Evolutionary conservation across 2,113 vertebrate species (phyloP).

Genomic region (Hypomesus transpacificus): DNA sequence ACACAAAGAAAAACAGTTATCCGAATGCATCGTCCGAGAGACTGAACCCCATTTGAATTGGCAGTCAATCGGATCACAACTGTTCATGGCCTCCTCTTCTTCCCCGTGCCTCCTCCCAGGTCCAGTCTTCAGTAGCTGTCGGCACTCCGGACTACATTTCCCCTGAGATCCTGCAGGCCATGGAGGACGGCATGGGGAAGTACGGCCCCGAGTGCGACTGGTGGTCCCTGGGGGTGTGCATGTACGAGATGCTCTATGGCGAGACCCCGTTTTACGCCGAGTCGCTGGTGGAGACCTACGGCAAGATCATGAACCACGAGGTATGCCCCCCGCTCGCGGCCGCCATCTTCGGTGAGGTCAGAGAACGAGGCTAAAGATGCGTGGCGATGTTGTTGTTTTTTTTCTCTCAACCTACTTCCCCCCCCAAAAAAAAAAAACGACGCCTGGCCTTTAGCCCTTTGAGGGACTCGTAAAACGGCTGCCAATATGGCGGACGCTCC

Average conservation of each 20-base stretch:
- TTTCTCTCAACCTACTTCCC: too few relatives aligned
- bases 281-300: conserved; percentile 93
- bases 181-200: conserved; percentile 96
- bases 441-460: too few relatives aligned
- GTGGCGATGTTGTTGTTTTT: too few relatives aligned
- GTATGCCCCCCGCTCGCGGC: conserved; percentile 53
- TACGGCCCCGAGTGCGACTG: conserved; percentile 96
- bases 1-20: too few relatives aligned
- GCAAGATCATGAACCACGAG: conserved; percentile 98
- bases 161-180: conserved; percentile 95
- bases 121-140: conserved; percentile 94
- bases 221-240: conserved; percentile 97
- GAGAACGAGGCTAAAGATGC: background rate
- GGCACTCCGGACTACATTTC: conserved; percentile 98
- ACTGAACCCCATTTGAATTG: background rate
- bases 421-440: too few relatives aligned
- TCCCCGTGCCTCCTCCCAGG: conserved; percentile 62
- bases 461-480: too few relatives aligned
- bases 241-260: conserved; percentile 97
- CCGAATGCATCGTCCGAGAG: too few relatives aligned
- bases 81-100: background rate
- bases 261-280: conserved; percentile 96
- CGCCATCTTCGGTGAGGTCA: background rate
- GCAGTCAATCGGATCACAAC: background rate
- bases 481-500: too few relatives aligned